Evolutionary conservation across 2,113 vertebrate genomes (phyloP), one percentile per base, ranked within the genome.

Genomic region (Trichomycterus rosablanca): DNA sequence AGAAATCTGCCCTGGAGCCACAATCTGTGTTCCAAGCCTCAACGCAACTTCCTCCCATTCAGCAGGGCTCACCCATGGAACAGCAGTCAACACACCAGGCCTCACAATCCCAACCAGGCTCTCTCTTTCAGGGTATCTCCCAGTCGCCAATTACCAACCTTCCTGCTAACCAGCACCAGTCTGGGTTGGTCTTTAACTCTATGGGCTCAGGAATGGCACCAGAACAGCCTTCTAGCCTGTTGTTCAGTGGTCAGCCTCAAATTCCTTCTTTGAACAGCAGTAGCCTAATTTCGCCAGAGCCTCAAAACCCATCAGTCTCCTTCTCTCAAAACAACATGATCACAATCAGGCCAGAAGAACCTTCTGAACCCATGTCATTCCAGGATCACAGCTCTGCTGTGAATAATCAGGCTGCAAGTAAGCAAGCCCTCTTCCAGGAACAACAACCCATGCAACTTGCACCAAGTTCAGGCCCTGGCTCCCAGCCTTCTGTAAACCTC

Each of bases 381-480:
- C 90, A 92, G 78, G 89, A 81, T 58, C 91, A 90, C 72, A 82
- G 77, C 18, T 58, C 89, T 0, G 86, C 89, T 64, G 83, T 91
- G 42, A 84, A 90, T 59, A 93, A 90, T 60, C 83, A 89, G 22
- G 50, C 28, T 20, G 91, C 87, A 11, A 84, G 83, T 49, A 92
- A 94, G 75, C 87, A 89, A 20, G 58, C 87, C 40, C 82, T 98
- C 74, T 97, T 93, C 82, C 95, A 93, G 75, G 89, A 88, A 69
- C 94, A 94, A 0, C 90, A 95, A 73, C 93, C 93, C 57, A 95
- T 98, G 82, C 95, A 97, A 70, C 67, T 98, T 66, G 90, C 91
- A 44, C 85, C 87, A 71, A 84, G 88, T 20, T 84, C 92, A 43
- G 79, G 83, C 30, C 80, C 67, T 68, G 86, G 80, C 56, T 87